A percentile compares a stretch with the other conserved stretches of the same genome.
Conservation (phyloP, 2,113 vertebrate species). For the Murina feae region DNA sequence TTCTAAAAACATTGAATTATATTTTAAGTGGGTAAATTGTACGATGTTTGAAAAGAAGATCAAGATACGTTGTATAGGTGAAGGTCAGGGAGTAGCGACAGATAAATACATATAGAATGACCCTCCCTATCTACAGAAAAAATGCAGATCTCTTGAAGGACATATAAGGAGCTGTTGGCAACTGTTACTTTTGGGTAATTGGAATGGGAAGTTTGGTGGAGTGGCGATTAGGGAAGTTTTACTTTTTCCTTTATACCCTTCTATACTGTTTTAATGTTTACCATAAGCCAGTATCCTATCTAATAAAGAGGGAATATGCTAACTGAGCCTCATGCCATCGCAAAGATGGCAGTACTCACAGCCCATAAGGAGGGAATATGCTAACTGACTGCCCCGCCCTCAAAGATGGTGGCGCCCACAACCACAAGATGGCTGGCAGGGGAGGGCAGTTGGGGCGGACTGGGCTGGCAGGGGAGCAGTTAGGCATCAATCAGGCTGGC, state of each 20-base stretch:
- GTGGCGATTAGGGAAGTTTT: neutral
- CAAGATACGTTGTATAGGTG: neutral
- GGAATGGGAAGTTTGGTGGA: neutral
- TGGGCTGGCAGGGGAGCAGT: no score
- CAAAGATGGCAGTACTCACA: no score
- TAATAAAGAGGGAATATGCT: no score
- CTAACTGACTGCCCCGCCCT: no score
- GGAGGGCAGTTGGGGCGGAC: no score
- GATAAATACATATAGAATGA: neutral
- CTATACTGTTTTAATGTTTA: neutral
- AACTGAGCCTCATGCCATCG: no score
- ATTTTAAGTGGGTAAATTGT: neutral
- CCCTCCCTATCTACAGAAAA: neutral
- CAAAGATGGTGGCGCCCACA: no score
- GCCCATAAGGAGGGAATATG: no score
- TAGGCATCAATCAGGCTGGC: no score
- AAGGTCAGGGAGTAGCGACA: neutral
- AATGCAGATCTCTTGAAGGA: neutral
- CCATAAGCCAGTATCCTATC: neutral
- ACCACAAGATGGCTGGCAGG: no score
- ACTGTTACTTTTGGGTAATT: neutral
- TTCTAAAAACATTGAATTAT: neutral
- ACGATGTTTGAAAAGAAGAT: neutral
- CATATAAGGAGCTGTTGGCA: neutral
- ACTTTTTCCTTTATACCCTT: neutral